A percentile compares a stretch with the other conserved stretches of the same genome.
phyloP scores from a whole-genome alignment of 2,797 vertebrate genomes.

The Coluber constrictor region DNA sequence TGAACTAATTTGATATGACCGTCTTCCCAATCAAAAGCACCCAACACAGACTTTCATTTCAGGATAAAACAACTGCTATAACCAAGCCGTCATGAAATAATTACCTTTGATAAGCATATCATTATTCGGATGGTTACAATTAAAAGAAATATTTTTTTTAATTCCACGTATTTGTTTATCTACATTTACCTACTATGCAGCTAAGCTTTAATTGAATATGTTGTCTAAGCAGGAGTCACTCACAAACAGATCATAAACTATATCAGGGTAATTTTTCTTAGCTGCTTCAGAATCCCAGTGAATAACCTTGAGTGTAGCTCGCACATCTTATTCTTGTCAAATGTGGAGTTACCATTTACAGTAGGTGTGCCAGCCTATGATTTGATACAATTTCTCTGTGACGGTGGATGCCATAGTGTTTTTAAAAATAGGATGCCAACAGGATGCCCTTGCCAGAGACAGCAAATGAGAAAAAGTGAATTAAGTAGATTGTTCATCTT shows the following conservation, averaged over 20 bases:
- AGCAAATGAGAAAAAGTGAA: background rate
- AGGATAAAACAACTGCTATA: slow-evolving; percentile 75
- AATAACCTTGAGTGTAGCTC: slow-evolving; percentile 1
- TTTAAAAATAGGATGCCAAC: background rate
- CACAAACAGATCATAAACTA: background rate
- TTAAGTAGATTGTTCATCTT: background rate
- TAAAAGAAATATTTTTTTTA: slow-evolving; percentile 70
- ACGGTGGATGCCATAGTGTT: background rate
- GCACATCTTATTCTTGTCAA: background rate
- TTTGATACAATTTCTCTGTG: no score
- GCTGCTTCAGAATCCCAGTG: background rate
- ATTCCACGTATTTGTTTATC: slow-evolving; percentile 69
- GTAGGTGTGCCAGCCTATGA: background rate
- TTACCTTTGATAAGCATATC: slow-evolving; percentile 69
- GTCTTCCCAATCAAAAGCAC: slow-evolving; percentile 75
- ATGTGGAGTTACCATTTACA: background rate
- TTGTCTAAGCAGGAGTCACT: background rate
- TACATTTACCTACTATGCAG: slow-evolving; percentile 65
- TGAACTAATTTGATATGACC: slow-evolving; percentile 78
- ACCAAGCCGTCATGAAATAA: slow-evolving; percentile 75
- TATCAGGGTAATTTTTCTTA: background rate
- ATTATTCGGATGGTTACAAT: slow-evolving; percentile 71
- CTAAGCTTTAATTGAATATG: background rate
- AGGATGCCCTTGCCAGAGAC: background rate
- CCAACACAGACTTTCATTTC: slow-evolving; percentile 74